phyloP scores from a whole-genome alignment of 2,888 invertebrate species.

The Eupithecia tripunctaria region DNA sequence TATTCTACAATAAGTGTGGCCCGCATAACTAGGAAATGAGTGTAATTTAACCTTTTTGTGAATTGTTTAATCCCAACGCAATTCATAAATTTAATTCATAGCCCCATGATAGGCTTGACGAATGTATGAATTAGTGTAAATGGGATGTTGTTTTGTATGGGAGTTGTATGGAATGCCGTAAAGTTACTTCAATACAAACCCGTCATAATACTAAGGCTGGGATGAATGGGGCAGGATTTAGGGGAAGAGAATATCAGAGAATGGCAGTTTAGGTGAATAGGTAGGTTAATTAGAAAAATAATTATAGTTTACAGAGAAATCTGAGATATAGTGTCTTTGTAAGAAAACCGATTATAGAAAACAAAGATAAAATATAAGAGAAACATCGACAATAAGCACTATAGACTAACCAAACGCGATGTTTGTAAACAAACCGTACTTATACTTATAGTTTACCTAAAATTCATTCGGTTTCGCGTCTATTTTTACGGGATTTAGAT shows the following conservation, averaged over 20 bases:
- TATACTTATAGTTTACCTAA: no score
- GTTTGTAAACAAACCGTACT: no score
- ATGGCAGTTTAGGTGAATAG: neutral
- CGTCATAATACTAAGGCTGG: neutral
- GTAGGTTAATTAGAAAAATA: neutral
- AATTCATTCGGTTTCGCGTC: no score
- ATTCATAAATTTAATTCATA: constrained; percentile 29
- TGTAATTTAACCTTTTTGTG: constrained; percentile 44
- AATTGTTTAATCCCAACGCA: constrained; percentile 32
- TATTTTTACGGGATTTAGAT: no score
- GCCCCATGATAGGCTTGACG: constrained; percentile 36
- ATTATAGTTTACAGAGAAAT: neutral
- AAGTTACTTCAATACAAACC: neutral
- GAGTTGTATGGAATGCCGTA: neutral
- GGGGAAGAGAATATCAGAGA: neutral
- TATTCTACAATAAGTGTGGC: constrained; percentile 33
- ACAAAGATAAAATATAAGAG: neutral
- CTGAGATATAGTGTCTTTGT: neutral
- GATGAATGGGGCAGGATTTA: neutral
- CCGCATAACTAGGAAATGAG: constrained; percentile 43
- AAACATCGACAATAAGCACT: neutral
- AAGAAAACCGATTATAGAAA: neutral
- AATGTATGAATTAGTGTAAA: constrained; percentile 24
- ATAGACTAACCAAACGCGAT: neutral
- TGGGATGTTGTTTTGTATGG: neutral